A percentile compares a stretch with the other conserved stretches of the same genome.
Conservation (phyloP, 2,113 vertebrate species). For the Oreochromis tanganicae region DNA sequence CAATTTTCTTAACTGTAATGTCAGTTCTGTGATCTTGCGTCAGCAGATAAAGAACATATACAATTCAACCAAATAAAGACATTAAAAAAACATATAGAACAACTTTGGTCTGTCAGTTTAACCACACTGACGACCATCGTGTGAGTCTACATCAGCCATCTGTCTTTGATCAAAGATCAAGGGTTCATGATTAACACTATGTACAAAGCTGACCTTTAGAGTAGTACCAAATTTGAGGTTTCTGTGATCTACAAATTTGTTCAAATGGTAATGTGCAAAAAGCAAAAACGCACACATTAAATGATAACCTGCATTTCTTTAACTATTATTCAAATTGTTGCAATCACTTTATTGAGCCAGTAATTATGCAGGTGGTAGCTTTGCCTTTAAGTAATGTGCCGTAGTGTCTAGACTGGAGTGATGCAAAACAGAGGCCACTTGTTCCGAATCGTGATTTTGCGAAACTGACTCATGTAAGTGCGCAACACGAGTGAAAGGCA, state of each 20-base stretch:
- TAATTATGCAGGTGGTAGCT: constrained; percentile 23
- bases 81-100: neutral
- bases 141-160: neutral
- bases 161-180: neutral
- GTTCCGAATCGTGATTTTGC: constrained; percentile 34
- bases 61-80: neutral
- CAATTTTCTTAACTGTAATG: neutral
- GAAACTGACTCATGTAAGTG: constrained; percentile 22
- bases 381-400: constrained; percentile 3
- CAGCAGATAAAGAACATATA: neutral
- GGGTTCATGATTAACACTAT: neutral
- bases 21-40: neutral
- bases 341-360: constrained; percentile 7
- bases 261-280: constrained; percentile 2
- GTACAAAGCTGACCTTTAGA: neutral
- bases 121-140: neutral
- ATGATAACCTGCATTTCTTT: constrained; percentile 29
- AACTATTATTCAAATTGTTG: constrained; percentile 15
- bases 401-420: constrained; percentile 47
- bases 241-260: neutral
- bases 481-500: neutral
- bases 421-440: constrained; percentile 52
- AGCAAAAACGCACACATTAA: neutral
- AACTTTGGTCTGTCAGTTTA: neutral
- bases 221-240: neutral